Conservation (phyloP, 2,113 vertebrate genomes). For the Eupsittula cactorum region DNA sequence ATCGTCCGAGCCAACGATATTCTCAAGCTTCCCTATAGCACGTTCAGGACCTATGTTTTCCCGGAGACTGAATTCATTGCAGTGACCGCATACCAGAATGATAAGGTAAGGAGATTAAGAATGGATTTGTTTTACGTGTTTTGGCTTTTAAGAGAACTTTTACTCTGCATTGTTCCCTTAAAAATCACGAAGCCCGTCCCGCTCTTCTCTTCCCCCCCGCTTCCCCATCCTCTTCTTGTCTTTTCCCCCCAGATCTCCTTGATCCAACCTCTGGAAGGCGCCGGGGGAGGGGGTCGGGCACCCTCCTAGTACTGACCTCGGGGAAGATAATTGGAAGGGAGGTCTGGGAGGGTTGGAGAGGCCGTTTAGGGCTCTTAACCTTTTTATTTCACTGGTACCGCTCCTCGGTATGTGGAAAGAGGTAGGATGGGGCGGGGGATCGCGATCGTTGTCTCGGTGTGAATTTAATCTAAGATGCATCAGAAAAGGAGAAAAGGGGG, state of each 20-base stretch:
- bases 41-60: slow-evolving; percentile 97
- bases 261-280: background rate
- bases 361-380: background rate
- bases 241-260: background rate
- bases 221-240: background rate
- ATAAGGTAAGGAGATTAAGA: slow-evolving; percentile 87
- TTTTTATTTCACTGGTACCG: background rate
- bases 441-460: background rate
- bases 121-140: slow-evolving; percentile 59
- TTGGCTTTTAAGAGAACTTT: slow-evolving; percentile 56
- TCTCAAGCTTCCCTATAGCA: slow-evolving; percentile 96
- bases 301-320: background rate
- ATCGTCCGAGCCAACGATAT: slow-evolving; percentile 98
- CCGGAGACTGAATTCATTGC: slow-evolving; percentile 98
- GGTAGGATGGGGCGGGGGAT: background rate
- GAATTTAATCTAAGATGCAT: slow-evolving; percentile 19
- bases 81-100: slow-evolving; percentile 98
- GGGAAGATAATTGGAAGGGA: background rate
- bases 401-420: background rate
- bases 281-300: background rate
- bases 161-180: slow-evolving; percentile 28
- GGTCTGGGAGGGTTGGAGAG: too few relatives aligned
- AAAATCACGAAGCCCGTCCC: slow-evolving; percentile 3
- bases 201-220: background rate
- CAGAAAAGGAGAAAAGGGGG: background rate